Percentiles rank a stretch among this genome's conserved stretches.
Conservation (phyloP, 2,888 invertebrate species). For the Dioctria linearis region DNA sequence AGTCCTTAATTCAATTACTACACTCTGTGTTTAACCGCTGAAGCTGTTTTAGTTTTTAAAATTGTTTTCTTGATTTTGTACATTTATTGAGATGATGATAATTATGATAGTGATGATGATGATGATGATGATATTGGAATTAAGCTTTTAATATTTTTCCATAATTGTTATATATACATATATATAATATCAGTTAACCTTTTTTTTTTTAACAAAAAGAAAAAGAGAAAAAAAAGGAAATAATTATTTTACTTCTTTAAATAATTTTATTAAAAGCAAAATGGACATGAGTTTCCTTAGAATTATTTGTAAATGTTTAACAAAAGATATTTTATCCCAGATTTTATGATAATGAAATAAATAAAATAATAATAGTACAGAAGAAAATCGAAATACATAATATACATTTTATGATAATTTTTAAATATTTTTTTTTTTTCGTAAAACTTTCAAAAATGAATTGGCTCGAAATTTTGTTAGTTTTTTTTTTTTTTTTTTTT, state of each 20-base stretch:
- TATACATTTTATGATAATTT: neutral
- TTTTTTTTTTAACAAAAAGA: no score
- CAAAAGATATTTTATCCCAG: slow-evolving; percentile 40
- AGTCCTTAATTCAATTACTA: slow-evolving; percentile 38
- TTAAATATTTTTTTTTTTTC: neutral
- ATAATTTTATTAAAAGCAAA: neutral
- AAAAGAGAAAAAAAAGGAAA: neutral
- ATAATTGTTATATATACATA: slow-evolving; percentile 35
- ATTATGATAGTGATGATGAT: no score
- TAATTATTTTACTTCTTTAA: neutral
- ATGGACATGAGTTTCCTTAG: slow-evolving; percentile 48
- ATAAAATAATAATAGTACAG: slow-evolving; percentile 33
- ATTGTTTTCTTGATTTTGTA: slow-evolving; percentile 36
- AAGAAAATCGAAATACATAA: slow-evolving; percentile 23
- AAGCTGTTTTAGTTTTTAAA: slow-evolving; percentile 40
- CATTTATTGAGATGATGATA: slow-evolving; percentile 5
- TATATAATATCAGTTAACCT: neutral
- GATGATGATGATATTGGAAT: slow-evolving; percentile 14
- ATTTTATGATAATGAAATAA: slow-evolving; percentile 42
- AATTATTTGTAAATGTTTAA: slow-evolving; percentile 46
- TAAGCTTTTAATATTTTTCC: slow-evolving; percentile 48
- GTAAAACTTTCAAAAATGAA: slow-evolving; percentile 9
- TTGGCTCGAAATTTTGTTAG: slow-evolving; percentile 40
- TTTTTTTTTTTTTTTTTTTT: neutral
- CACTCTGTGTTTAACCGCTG: slow-evolving; percentile 46